Base-by-base conservation (phyloP, 2,797 vertebrate genomes). In the Pteropus rufus region DNA sequence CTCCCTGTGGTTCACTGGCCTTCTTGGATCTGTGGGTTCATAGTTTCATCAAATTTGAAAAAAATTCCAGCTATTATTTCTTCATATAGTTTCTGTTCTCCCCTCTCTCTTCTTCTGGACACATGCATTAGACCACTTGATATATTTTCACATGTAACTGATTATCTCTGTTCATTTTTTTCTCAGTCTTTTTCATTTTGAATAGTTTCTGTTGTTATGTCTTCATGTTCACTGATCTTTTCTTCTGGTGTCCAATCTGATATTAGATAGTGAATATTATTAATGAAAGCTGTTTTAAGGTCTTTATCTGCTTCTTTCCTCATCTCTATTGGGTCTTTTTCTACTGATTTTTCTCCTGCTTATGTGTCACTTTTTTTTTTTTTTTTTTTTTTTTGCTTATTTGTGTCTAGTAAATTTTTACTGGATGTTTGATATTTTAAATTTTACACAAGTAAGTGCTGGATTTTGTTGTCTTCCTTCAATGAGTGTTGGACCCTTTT, bases 361-460 rank as follows among this genome's bases (percentile, higher is more conserved):
- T 70, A 72, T 44, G 21, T 31, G 36, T 41, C 39, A 67, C 6
- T 3, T 65, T 83, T 93, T 83, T 92, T 80, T 5, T 64, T 83
- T 92, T 80, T 83, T 34, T 3, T 65, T 83, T 93, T 83, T 92
- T 80, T 5, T 64, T 83, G 29, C 10, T 34, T 64, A 31, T 81
- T 93, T 82, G 3, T 85, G 23, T 39, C 46, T 76, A 91, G 79
- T 64, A 77, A 64, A 75, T 60, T 87, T 87, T 95, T 84, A 73
- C 39, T 56, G 16, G 21, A 29, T 92, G n/a, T 70, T 90, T 44
- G 60, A 77, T 49, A 62, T 60, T 80, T 77, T 85, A 24, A 70
- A 56, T 76, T 86, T 90, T 67, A 44, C 6, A 34, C 7, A 89
- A 36, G 19, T 69, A 54, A 89, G 15, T 36, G 39, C 36, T 85